Conservation (phyloP, 2,113 vertebrate species). For the Clarias gariepinus region DNA sequence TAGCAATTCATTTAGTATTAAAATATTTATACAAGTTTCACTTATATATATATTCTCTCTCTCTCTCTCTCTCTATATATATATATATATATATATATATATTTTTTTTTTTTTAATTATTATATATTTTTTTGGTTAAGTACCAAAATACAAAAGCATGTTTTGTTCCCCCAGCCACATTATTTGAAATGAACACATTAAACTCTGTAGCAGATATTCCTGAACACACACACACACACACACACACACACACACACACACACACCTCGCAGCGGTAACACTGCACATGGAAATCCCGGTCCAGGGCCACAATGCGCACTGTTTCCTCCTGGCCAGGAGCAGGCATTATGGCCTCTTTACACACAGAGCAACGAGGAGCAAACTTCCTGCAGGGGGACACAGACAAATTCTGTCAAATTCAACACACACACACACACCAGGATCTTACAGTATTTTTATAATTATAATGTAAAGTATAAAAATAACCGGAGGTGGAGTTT, state of each 20-base stretch:
- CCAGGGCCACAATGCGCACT: constrained; percentile 94
- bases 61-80: too few species aligned
- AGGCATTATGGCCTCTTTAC: constrained; percentile 94
- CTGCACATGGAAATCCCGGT: constrained; percentile 96
- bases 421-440: background rate
- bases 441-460: too few species aligned
- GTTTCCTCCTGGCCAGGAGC: constrained; percentile 97
- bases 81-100: too few species aligned
- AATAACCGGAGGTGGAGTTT: background rate
- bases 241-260: constrained; percentile 14
- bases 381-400: constrained; percentile 83
- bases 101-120: too few species aligned
- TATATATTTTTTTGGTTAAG: too few species aligned
- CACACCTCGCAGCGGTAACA: constrained; percentile 97
- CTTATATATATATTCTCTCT: too few species aligned
- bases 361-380: constrained; percentile 95
- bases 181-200: too few species aligned
- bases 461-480: background rate
- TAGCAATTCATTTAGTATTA: too few species aligned
- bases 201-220: background rate
- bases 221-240: background rate
- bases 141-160: too few species aligned
- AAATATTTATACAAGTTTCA: too few species aligned
- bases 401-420: background rate
- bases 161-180: too few species aligned